Conservation (phyloP, 92 coral and sea anemone species). For the Phymanthus crucifer region DNA sequence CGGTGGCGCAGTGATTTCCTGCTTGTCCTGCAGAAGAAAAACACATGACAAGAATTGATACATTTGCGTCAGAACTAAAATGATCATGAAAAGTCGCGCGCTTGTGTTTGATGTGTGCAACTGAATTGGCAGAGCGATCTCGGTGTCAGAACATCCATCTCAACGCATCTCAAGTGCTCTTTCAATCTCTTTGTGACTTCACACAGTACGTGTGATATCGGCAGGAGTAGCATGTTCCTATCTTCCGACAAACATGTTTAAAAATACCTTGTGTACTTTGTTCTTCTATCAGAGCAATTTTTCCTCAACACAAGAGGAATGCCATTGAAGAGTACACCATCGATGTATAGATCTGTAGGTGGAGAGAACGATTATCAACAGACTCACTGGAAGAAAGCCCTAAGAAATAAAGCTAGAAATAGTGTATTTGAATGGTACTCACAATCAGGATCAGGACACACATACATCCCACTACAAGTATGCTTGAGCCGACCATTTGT, state of each 20-base stretch:
- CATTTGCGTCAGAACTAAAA: too few species aligned
- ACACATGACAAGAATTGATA: background rate
- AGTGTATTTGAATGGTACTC: too few species aligned
- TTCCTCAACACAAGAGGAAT: slow-evolving; percentile 17
- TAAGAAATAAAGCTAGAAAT: too few species aligned
- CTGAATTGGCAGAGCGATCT: too few species aligned
- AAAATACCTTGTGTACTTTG: slow-evolving; percentile 14
- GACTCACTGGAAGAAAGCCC: too few species aligned
- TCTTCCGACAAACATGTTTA: too few species aligned
- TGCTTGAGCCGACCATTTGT: slow-evolving; percentile 47
- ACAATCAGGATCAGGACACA: slow-evolving; percentile 56
- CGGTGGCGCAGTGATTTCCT: slow-evolving; percentile 17
- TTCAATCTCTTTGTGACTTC: too few species aligned
- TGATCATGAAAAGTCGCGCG: background rate
- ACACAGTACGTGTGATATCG: too few species aligned
- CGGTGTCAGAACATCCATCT: too few species aligned
- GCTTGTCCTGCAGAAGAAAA: slow-evolving; percentile 5
- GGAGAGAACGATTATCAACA: background rate
- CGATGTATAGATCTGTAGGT: background rate
- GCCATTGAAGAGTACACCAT: background rate
- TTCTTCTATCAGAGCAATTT: background rate
- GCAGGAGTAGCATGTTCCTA: too few species aligned
- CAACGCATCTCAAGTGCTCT: too few species aligned
- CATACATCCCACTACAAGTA: slow-evolving; percentile 48
- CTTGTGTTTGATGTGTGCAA: too few species aligned